A percentile compares a stretch with the other conserved stretches of the same genome.
These are phyloP conservation scores for Montipora capricornis DNA, from an alignment of 64 coral and sea anemone species.

Conservation along the genomic window DNA sequence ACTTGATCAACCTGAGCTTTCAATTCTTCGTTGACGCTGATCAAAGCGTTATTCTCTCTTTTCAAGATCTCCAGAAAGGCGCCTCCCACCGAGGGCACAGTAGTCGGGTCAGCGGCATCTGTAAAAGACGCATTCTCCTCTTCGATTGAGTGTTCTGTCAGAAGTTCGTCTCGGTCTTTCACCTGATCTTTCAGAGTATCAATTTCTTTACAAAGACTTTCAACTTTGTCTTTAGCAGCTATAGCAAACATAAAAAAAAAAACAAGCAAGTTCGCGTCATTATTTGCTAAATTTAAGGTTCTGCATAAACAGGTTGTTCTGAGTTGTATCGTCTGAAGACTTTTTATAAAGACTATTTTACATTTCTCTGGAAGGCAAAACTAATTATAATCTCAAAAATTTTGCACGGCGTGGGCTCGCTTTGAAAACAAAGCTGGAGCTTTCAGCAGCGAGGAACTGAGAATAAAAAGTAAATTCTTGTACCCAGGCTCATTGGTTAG, in stretches of 20 bases:
- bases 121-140: slow-evolving; percentile 24
- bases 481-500: too few species aligned
- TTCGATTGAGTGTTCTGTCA: neutral
- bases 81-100: neutral
- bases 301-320: too few species aligned
- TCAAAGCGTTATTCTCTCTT: slow-evolving; percentile 69
- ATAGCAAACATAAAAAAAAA: neutral
- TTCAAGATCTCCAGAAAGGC: slow-evolving; percentile 68
- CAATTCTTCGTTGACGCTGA: slow-evolving; percentile 61
- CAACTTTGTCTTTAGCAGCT: slow-evolving; percentile 45
- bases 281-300: neutral
- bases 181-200: slow-evolving; percentile 26
- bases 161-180: slow-evolving; percentile 23
- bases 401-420: too few species aligned
- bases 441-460: neutral
- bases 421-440: too few species aligned
- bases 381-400: too few species aligned
- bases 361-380: too few species aligned
- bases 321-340: too few species aligned
- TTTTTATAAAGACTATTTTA: too few species aligned
- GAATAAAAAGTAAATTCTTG: neutral
- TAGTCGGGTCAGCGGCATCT: neutral
- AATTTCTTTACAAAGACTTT: slow-evolving; percentile 51
- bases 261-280: neutral
- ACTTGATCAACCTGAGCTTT: slow-evolving; percentile 51